Percentiles rank a stretch among this genome's conserved stretches.
phyloP scores from a whole-genome alignment of 2,113 vertebrate species.

The Microtus montanus region DNA sequence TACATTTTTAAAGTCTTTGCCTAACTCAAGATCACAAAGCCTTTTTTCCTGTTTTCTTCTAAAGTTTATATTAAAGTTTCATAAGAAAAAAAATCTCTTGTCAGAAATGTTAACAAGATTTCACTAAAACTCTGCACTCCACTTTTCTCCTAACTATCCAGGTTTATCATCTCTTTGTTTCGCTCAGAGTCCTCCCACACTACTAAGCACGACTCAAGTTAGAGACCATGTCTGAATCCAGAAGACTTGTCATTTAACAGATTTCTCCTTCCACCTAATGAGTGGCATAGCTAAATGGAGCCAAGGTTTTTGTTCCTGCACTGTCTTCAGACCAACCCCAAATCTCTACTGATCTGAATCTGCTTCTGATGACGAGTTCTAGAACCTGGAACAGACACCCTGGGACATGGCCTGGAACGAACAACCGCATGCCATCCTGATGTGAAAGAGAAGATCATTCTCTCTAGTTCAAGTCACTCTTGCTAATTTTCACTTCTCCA shows the following conservation, averaged over 20 bases:
- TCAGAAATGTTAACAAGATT: constrained; percentile 44
- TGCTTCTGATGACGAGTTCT: constrained; percentile 50
- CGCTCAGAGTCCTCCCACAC: constrained; percentile 43
- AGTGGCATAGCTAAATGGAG: constrained; percentile 53
- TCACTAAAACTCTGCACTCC: constrained; percentile 5
- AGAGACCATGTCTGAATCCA: constrained; percentile 25
- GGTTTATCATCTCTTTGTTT: constrained; percentile 58
- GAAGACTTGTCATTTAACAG: constrained; percentile 56
- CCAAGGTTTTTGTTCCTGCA: constrained; percentile 6
- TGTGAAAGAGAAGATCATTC: constrained; percentile 6
- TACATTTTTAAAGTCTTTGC: not conserved
- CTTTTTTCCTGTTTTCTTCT: constrained; percentile 36
- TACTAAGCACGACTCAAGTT: constrained; percentile 47
- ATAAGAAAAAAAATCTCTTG: constrained; percentile 17
- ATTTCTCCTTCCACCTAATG: constrained; percentile 18
- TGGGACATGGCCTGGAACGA: not conserved
- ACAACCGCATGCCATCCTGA: not conserved
- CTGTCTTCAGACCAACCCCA: constrained; percentile 49
- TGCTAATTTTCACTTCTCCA: not conserved
- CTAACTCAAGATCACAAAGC: constrained; percentile 34
- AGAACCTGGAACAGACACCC: not conserved
- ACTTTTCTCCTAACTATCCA: constrained; percentile 51
- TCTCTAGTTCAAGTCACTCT: not conserved
- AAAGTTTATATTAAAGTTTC: constrained; percentile 57
- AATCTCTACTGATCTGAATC: constrained; percentile 1